Percentiles rank a stretch among this genome's conserved stretches.
Evolutionary conservation across 2,888 invertebrate species (phyloP).

Genomic region (Parapristionchus giblindavisi): DNA sequence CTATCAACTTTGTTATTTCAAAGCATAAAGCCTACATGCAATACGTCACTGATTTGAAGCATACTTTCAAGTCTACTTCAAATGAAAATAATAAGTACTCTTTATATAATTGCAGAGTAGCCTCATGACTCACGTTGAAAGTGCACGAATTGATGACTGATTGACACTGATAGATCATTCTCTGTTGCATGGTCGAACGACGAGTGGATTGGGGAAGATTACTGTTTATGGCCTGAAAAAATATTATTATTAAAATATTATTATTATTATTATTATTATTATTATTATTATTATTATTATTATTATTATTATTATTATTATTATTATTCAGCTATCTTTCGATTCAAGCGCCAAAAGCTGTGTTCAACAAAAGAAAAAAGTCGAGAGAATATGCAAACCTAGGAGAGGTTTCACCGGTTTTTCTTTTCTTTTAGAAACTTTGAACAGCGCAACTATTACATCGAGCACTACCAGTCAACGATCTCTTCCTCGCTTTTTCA

Average conservation of each 20-base stretch:
- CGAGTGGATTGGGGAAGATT: slow-evolving; percentile 39
- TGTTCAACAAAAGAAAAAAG: not conserved
- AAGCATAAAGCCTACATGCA: too few relatives aligned
- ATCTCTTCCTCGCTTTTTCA: not conserved
- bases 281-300: not conserved
- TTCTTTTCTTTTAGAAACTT: too few relatives aligned
- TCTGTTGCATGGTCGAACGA: slow-evolving; percentile 43
- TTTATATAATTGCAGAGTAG: too few relatives aligned
- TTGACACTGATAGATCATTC: slow-evolving; percentile 55
- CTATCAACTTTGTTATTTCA: too few relatives aligned
- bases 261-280: not conserved
- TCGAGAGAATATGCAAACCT: not conserved
- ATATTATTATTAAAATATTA: not conserved
- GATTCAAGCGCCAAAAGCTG: not conserved
- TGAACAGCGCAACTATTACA: too few relatives aligned
- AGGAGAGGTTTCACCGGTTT: too few relatives aligned
- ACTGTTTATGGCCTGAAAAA: slow-evolving; percentile 8
- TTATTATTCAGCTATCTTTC: not conserved
- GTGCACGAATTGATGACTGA: slow-evolving; percentile 51
- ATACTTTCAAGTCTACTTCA: too few relatives aligned
- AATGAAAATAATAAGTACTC: too few relatives aligned
- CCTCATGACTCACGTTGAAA: slow-evolving; percentile 25
- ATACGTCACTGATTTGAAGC: too few relatives aligned
- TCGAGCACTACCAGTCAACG: not conserved
- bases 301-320: not conserved